Conservation (phyloP, 2,113 vertebrate genomes). For the Oriolus oriolus region DNA sequence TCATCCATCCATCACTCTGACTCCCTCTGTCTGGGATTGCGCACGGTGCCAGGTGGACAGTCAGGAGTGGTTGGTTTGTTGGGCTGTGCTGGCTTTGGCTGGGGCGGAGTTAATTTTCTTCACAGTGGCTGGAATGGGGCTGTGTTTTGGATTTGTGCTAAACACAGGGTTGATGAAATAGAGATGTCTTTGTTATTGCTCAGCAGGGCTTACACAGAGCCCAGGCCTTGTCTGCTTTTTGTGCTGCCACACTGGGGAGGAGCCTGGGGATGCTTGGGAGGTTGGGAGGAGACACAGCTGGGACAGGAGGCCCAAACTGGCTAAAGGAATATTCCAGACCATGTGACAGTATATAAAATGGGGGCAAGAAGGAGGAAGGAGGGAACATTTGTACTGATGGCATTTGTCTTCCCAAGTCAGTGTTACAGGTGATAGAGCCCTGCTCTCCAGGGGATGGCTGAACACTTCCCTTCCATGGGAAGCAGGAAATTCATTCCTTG, state of each 20-base stretch:
- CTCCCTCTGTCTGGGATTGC: neutral
- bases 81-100: neutral
- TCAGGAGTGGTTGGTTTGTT: neutral
- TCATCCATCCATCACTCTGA: neutral
- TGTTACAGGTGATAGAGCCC: rapidly evolving
- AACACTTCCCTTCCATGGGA: neutral
- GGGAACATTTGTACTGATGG: neutral
- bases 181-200: neutral
- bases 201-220: neutral
- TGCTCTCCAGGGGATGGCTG: neutral
- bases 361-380: too few species aligned
- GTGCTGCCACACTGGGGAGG: rapidly evolving
- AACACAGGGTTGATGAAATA: neutral
- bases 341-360: rapidly evolving
- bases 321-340: neutral
- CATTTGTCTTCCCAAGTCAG: neutral
- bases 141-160: neutral
- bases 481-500: neutral
- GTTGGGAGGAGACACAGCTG: neutral
- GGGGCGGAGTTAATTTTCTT: neutral
- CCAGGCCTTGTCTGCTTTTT: neutral
- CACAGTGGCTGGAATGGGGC: neutral
- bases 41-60: neutral
- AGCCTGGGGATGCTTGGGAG: neutral
- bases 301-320: neutral